Percentiles rank a stretch among this genome's conserved stretches.
phyloP scores from a whole-genome alignment of 2,113 vertebrate genomes.

The Rhombomys opimus region DNA sequence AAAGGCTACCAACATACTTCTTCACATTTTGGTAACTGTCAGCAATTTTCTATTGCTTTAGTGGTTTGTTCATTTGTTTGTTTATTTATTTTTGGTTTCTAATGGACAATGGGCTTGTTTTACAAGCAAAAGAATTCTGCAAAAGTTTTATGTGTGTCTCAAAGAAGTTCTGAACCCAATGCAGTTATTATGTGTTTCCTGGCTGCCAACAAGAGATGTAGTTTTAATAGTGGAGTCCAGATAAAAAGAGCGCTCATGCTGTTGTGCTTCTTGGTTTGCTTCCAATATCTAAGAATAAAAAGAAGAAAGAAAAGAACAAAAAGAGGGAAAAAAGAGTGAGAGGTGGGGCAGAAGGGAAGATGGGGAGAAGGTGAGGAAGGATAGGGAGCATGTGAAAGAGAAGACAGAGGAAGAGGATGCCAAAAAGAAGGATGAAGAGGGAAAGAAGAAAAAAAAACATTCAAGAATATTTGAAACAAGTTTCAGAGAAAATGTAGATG shows the following conservation, averaged over 20 bases:
- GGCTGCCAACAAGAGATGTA: background rate
- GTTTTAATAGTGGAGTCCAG: background rate
- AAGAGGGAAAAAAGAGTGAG: background rate
- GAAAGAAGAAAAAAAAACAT: background rate
- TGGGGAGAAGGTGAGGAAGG: rapidly evolving
- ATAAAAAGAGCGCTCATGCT: background rate
- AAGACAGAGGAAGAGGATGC: background rate
- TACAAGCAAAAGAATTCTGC: background rate
- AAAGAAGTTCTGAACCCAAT: background rate
- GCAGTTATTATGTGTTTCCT: background rate
- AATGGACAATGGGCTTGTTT: background rate
- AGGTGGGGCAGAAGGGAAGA: background rate
- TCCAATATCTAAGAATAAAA: background rate
- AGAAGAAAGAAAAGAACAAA: background rate
- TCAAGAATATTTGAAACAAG: background rate
- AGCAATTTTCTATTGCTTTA: background rate
- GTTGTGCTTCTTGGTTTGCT: background rate
- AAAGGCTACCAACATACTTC: background rate
- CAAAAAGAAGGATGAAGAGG: background rate
- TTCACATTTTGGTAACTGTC: background rate
- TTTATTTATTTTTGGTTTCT: background rate
- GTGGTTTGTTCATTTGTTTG: no score
- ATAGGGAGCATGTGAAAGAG: no score
- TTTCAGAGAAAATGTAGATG: conserved; percentile 37
- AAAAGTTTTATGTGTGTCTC: background rate